Evolutionary conservation across 2,888 invertebrate genomes (phyloP).

Genomic region (Agrotis ipsilon): DNA sequence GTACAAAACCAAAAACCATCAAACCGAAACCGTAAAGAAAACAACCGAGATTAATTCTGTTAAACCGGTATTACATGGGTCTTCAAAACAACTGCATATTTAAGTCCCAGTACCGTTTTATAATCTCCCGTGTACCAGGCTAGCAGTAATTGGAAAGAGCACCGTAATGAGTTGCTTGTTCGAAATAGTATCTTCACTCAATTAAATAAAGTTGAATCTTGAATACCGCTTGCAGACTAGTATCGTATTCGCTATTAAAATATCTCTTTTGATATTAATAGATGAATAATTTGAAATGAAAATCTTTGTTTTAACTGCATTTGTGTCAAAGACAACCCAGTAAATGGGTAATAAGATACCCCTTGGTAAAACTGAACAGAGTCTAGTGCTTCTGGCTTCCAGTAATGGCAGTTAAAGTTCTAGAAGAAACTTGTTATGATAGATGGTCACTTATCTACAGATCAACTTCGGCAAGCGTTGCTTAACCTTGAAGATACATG

Average conservation of each 20-base stretch:
- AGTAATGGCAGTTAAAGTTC: too few species aligned
- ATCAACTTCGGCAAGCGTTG: too few species aligned
- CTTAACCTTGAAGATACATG: too few species aligned
- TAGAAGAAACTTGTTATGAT: too few species aligned
- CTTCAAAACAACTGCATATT: slow-evolving; percentile 17
- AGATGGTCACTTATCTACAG: too few species aligned
- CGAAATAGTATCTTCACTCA: slow-evolving; percentile 37
- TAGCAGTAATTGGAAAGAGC: slow-evolving; percentile 41
- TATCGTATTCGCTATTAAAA: slow-evolving; percentile 19
- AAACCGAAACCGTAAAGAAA: neutral
- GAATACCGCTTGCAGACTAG: slow-evolving; percentile 9
- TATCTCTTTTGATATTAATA: slow-evolving; percentile 20
- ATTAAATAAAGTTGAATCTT: slow-evolving; percentile 37
- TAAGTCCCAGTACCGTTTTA: slow-evolving; percentile 6
- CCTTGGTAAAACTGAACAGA: too few species aligned
- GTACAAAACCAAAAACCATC: neutral
- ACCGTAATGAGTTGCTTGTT: slow-evolving; percentile 47
- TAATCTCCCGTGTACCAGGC: slow-evolving; percentile 17
- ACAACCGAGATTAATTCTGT: slow-evolving; percentile 10
- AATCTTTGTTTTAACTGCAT: neutral
- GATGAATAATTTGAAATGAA: neutral
- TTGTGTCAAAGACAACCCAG: too few species aligned
- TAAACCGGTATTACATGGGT: neutral
- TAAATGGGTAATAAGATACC: too few species aligned
- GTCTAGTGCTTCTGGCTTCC: too few species aligned